A percentile compares a stretch with the other conserved stretches of the same genome.
phyloP scores from a whole-genome alignment of 1,140 invertebrate species.

The Camponotus vicinus region DNA sequence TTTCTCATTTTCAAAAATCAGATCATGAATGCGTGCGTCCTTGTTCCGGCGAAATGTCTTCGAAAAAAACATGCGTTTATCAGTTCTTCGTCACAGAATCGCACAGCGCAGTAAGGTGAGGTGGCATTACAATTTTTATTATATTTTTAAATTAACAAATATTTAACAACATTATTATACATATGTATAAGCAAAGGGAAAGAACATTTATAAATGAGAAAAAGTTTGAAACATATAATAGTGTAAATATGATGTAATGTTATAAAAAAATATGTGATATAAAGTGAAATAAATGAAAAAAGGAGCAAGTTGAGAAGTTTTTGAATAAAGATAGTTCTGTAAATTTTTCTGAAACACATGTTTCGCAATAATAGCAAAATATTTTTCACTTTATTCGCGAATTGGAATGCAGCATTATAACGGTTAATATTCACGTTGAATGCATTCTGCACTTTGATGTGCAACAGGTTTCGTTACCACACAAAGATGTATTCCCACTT shows the following conservation, averaged over 20 bases:
- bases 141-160: not conserved
- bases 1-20: constrained; percentile 28
- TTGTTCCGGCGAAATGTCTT: constrained; percentile 50
- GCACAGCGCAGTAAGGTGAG: constrained; percentile 59
- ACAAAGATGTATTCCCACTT: not conserved
- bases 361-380: not conserved
- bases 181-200: not conserved
- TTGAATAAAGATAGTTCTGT: not conserved
- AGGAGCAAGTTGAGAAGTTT: not conserved
- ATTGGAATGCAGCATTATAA: constrained; percentile 34
- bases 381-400: not conserved
- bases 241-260: not conserved
- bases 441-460: constrained; percentile 31
- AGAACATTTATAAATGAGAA: not conserved
- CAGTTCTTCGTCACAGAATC: constrained; percentile 71
- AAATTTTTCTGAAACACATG: constrained; percentile 13
- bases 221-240: not conserved
- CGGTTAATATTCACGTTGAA: constrained; percentile 53
- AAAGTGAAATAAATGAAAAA: not conserved
- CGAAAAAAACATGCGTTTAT: constrained; percentile 70
- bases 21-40: constrained; percentile 71
- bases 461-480: constrained; percentile 50
- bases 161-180: not conserved
- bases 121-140: not conserved
- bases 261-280: not conserved